Evolutionary conservation across 2,113 vertebrate species (phyloP).

Genomic region (Cryptoleucopteryx plumbea): DNA sequence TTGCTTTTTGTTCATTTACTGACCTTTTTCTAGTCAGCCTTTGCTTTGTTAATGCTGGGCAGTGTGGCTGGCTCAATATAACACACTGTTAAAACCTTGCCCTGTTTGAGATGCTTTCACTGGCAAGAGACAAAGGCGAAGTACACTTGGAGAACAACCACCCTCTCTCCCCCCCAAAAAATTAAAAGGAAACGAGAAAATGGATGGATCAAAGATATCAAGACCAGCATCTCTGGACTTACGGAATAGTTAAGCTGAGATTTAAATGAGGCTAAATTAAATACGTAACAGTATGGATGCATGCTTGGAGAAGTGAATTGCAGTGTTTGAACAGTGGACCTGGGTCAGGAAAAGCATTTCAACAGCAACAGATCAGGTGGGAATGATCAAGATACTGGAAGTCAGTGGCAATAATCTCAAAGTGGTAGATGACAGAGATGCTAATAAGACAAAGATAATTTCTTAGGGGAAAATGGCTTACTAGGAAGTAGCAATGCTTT

Average conservation of each 20-base stretch:
- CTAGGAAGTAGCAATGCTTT: neutral
- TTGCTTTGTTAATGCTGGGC: neutral
- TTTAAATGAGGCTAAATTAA: neutral
- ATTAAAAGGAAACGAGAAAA: neutral
- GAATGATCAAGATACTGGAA: neutral
- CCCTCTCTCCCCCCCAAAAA: accelerated
- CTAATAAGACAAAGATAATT: neutral
- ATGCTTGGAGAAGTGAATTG: neutral
- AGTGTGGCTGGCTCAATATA: neutral
- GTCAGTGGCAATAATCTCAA: neutral
- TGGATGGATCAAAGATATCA: neutral
- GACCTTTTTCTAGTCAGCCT: neutral
- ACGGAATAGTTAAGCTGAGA: neutral
- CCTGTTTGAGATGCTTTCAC: neutral
- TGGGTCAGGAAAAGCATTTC: neutral
- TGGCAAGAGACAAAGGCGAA: neutral
- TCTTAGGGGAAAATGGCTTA: neutral
- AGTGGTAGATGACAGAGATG: neutral
- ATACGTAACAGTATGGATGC: neutral
- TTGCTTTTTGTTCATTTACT: neutral
- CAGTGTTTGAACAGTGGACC: neutral
- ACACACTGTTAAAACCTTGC: neutral
- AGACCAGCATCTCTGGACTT: neutral
- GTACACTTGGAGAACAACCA: neutral
- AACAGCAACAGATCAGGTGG: neutral